Evolutionary conservation across 30 jellyfish, hydroid and myxozoan species (phyloP), one percentile per base, ranked within the genome.

Genomic region (Chrysaora quinquecirrha): DNA sequence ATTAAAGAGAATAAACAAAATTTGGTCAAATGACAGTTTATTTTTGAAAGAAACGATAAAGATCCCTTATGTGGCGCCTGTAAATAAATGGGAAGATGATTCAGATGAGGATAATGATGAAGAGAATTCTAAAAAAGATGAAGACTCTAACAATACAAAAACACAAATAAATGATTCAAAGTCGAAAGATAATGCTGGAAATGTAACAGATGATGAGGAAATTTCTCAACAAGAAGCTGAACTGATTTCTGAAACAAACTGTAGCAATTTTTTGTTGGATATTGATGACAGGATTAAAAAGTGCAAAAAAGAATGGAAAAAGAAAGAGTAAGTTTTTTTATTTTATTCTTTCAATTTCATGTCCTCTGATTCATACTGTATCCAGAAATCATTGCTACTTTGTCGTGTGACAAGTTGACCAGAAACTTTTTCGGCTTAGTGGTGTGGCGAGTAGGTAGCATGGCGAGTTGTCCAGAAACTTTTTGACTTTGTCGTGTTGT

Each of bases 11-110:
- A 10, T 82, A 6, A 88, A 88, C 66, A 81, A 82, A 74, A 31
- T 88, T 16, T 88, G 97, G 97, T 48, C 97, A 3, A 88, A 88
- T 64, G 96, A 88, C 2, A 84, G 87, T 34, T 22, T 83, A 16
- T 85, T 48, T 35, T 11, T 67, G 22, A 73, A 58, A 70, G 89
- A 83, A 21, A 73, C 83, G n/a, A 29, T 89, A 12, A 43, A 72
- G 3, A 89, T 89, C 0, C 96, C 96, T 20, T 46, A 46, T 23
- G 30, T 25, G 12, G 58, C 31, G 18, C 71, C 33, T 2, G 20
- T 48, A 0, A 22, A 47, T 3, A 47, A 46, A 18, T 46, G 71
- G 84, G 84, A 73, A 4, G 72, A 73, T 1, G 84, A 73, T 18
- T 50, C 24, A 2, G 16, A 28, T 0, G 72, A 48, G 2, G 73